phyloP scores from a whole-genome alignment of 2,113 vertebrate species.

The Ophthalmolycus amberensis region DNA sequence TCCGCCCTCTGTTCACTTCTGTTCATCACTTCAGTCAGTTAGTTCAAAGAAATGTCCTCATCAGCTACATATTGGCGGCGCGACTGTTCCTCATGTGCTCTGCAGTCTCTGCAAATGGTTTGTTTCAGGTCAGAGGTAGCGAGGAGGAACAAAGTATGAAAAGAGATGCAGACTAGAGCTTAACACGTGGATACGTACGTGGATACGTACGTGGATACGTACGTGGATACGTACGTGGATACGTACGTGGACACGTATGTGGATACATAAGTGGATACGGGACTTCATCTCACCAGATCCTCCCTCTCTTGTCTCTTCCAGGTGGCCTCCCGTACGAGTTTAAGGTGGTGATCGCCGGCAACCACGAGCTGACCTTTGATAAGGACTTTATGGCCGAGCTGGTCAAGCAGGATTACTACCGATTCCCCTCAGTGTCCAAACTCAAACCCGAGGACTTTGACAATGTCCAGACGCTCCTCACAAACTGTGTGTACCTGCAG shows the following conservation, averaged over 20 bases:
- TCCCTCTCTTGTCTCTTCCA: constrained; percentile 64
- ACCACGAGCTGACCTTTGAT: constrained; percentile 99
- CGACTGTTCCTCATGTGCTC: neutral
- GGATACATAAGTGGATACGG: too few species aligned
- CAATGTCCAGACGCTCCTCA: constrained; percentile 97
- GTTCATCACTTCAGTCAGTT: neutral
- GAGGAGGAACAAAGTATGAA: too few species aligned
- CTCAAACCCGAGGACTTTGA: constrained; percentile 99
- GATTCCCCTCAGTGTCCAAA: constrained; percentile 99
- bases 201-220: neutral
- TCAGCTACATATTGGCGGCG: neutral
- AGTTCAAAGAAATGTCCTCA: neutral
- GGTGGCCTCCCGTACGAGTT: constrained; percentile 97
- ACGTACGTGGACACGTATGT: too few species aligned
- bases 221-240: neutral
- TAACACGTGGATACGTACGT: neutral
- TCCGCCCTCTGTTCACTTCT: neutral
- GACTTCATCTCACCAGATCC: neutral
- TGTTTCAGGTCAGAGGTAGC: neutral
- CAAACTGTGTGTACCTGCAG: constrained; percentile 99
- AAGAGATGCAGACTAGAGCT: neutral
- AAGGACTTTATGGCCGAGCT: constrained; percentile 99
- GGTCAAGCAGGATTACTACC: constrained; percentile 99
- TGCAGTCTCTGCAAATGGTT: neutral
- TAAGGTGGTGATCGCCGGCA: constrained; percentile 99